phyloP scores from a whole-genome alignment of 2,888 invertebrate genomes.

The Isotomurus palustris region DNA sequence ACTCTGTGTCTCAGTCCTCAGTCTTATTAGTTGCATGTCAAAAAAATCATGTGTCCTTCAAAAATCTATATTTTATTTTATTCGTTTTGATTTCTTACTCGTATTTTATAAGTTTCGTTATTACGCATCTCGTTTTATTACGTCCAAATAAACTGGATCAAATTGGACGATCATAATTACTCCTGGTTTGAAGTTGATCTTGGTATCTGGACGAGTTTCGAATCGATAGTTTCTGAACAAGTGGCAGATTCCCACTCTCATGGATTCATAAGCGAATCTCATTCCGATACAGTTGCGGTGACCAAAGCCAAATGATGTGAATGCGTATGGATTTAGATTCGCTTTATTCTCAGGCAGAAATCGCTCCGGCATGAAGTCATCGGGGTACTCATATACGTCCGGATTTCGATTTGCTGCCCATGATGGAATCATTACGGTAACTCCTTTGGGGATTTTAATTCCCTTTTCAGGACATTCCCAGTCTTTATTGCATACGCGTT shows the following conservation, averaged over 20 bases:
- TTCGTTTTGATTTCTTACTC: background rate
- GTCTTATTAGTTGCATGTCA: too few species aligned
- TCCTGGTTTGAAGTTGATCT: conserved; percentile 29
- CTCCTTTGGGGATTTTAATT: conserved; percentile 35
- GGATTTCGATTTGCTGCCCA: conserved; percentile 39
- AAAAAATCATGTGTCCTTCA: too few species aligned
- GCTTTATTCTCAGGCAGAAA: conserved; percentile 36
- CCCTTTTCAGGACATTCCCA: conserved; percentile 28
- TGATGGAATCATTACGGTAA: conserved; percentile 24
- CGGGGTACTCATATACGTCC: conserved; percentile 32
- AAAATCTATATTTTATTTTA: background rate
- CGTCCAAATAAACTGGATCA: background rate
- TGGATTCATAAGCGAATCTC: conserved; percentile 33
- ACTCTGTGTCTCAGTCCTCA: too few species aligned
- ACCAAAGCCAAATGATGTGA: conserved; percentile 36
- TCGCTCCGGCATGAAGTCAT: conserved; percentile 36
- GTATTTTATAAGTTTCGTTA: background rate
- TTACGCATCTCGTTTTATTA: background rate
- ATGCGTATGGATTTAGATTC: conserved; percentile 24
- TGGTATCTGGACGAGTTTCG: conserved; percentile 28
- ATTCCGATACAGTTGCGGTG: conserved; percentile 33
- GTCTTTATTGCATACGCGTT: conserved; percentile 38
- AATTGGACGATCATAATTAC: conserved; percentile 19
- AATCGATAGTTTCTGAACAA: conserved; percentile 29
- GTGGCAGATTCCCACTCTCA: conserved; percentile 32